Evolutionary conservation across 2,113 vertebrate species (phyloP).

Genomic region (Sminthopsis crassicaudata): DNA sequence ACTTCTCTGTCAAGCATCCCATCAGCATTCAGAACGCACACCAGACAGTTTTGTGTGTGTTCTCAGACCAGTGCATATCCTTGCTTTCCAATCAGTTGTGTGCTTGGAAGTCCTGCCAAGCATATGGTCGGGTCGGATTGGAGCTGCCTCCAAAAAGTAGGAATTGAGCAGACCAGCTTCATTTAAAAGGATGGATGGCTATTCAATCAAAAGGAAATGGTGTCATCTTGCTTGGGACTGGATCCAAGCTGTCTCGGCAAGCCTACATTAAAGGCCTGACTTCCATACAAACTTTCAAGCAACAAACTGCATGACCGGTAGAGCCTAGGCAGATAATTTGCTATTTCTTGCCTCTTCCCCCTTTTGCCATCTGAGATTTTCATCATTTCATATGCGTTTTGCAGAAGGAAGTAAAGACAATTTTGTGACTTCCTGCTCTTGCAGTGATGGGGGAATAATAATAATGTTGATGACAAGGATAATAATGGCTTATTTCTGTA

Average conservation of each 20-base stretch:
- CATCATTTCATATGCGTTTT: slow-evolving; percentile 73
- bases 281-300: slow-evolving; percentile 52
- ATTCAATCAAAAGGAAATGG: slow-evolving; percentile 72
- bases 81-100: slow-evolving; percentile 67
- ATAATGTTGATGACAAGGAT: neutral
- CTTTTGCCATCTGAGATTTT: slow-evolving; percentile 71
- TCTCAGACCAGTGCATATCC: slow-evolving; percentile 55
- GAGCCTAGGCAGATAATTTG: slow-evolving; percentile 70
- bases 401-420: slow-evolving; percentile 69
- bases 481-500: neutral
- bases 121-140: slow-evolving; percentile 50
- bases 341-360: slow-evolving; percentile 73
- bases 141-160: slow-evolving; percentile 22
- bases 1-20: neutral
- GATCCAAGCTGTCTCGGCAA: slow-evolving; percentile 63
- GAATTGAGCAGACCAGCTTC: slow-evolving; percentile 65
- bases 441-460: slow-evolving; percentile 53
- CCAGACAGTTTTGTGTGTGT: slow-evolving; percentile 65
- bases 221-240: slow-evolving; percentile 76
- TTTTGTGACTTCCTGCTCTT: slow-evolving; percentile 68
- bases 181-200: slow-evolving; percentile 72
- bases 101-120: slow-evolving; percentile 71
- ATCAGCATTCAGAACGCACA: neutral
- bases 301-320: slow-evolving; percentile 14
- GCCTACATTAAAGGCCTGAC: slow-evolving; percentile 74